Base-by-base conservation (phyloP, 2,888 invertebrate species). In the Coleophora flavipennella region DNA sequence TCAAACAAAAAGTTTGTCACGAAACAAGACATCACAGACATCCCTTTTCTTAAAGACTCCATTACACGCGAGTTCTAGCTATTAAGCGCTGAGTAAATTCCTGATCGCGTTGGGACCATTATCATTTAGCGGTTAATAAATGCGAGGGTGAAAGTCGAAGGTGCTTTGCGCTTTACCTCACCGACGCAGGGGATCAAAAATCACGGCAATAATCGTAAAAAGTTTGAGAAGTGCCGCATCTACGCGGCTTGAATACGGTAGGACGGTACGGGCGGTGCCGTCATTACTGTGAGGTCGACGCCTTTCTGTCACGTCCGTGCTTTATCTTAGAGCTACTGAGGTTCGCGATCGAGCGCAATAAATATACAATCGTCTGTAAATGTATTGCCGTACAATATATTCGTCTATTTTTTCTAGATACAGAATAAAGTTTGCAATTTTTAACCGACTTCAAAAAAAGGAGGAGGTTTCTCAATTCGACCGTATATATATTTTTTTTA, bases 141-240 rank as follows among this genome's bases (percentile, higher is more conserved):
- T 67, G 71, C 61, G 60, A 61, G 66, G 67, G 66, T 55, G 55
- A 65, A 67, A 65, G 63, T 62, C 65, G 60, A 68, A 74, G 73
- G 74, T 70, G 33, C 13, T 13, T 12, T 12, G 8, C 12, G 12
- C 8, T 11, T 20, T 20, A 67, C 63, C 62, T 59, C 59, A 56
- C 51, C 57, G 57, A 59, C 62, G 62, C 58, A 63, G 62, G 63
- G 75, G 71, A 72, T 74, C 75, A 75, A 73, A 75, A 77, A 74
- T 71, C 74, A 67, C 67, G 64, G 74, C 62, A 71, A 76, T 79
- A 78, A 77, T 70, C 79, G 72, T 78, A 79, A 79, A 77, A 79
- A 76, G 72, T 78, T 77, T 67, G 57, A 56, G 67, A 20, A 71
- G 71, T 72, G 65, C 74, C 68, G 70, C 20, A 20, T 3, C 20